Conservation (phyloP, 2,113 vertebrate species). For the Peromyscus maniculatus region DNA sequence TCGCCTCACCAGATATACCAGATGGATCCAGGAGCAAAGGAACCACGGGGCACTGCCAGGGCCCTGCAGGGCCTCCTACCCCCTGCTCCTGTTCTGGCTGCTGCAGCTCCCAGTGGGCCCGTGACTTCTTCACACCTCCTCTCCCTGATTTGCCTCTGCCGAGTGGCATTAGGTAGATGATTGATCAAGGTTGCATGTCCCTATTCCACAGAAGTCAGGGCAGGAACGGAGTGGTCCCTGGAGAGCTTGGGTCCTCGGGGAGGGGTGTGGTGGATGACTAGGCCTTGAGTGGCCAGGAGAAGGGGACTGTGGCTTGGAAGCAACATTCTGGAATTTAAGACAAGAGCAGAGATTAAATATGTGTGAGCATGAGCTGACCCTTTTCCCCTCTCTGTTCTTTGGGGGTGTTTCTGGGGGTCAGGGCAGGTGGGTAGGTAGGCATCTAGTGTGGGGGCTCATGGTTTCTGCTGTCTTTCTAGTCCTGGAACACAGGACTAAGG, state of each 20-base stretch:
- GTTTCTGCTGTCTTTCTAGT: not conserved
- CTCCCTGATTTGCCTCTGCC: not conserved
- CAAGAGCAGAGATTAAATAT: conserved; percentile 63
- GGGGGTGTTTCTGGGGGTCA: not conserved
- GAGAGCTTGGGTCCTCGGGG: not conserved
- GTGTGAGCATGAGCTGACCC: conserved; percentile 25
- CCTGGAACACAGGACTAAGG: not conserved
- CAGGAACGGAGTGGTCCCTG: not conserved
- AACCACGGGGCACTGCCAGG: not conserved
- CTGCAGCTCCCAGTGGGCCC: not conserved
- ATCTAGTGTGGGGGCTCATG: not conserved
- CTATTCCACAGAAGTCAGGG: not conserved
- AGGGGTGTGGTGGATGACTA: not conserved
- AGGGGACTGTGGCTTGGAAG: not conserved
- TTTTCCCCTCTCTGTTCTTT: not conserved
- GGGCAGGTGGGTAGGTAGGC: not conserved
- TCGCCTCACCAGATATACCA: conserved; percentile 85
- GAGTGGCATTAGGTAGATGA: not conserved
- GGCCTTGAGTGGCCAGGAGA: not conserved
- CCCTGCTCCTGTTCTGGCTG: conserved; percentile 26
- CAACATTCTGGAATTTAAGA: conserved; percentile 1
- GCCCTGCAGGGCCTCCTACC: not conserved
- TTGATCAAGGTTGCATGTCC: not conserved
- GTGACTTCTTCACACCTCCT: not conserved
- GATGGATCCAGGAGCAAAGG: conserved; percentile 85